Percentiles rank a stretch among this genome's conserved stretches.
Evolutionary conservation across 2,888 invertebrate genomes (phyloP).

Genomic region (Amphipoea lucens): DNA sequence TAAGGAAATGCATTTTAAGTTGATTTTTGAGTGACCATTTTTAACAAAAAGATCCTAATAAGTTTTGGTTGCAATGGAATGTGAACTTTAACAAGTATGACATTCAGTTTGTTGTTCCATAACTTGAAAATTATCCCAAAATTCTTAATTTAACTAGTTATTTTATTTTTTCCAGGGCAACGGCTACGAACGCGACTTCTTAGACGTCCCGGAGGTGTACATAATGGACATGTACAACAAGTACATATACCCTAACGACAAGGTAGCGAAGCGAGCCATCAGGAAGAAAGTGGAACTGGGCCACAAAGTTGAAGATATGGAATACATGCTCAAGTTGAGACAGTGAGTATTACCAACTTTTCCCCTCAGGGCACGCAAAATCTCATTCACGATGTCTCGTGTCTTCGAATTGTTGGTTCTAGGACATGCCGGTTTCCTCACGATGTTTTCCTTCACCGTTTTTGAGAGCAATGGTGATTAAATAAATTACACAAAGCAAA

Average conservation of each 20-base stretch:
- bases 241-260: conserved; percentile 95
- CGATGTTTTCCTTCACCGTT: too few relatives aligned
- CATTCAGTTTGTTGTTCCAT: too few relatives aligned
- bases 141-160: not conserved
- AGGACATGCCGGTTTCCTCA: too few relatives aligned
- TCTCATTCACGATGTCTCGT: not conserved
- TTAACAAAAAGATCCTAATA: too few relatives aligned
- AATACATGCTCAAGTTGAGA: conserved; percentile 92
- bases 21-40: not conserved
- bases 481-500: too few relatives aligned
- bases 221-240: conserved; percentile 97
- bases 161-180: conserved; percentile 91
- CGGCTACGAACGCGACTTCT: conserved; percentile 96
- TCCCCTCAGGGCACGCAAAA: not conserved
- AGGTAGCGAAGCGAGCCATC: conserved; percentile 93
- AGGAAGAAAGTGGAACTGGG: conserved; percentile 92
- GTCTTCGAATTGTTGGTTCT: not conserved
- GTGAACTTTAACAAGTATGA: too few relatives aligned
- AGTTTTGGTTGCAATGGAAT: too few relatives aligned
- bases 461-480: too few relatives aligned
- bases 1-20: too few relatives aligned
- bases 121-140: not conserved
- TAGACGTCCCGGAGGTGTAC: conserved; percentile 93
- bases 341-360: conserved; percentile 85
- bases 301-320: conserved; percentile 91